phyloP scores from a whole-genome alignment of 2,888 invertebrate species.

The Calephelis perditalis region DNA sequence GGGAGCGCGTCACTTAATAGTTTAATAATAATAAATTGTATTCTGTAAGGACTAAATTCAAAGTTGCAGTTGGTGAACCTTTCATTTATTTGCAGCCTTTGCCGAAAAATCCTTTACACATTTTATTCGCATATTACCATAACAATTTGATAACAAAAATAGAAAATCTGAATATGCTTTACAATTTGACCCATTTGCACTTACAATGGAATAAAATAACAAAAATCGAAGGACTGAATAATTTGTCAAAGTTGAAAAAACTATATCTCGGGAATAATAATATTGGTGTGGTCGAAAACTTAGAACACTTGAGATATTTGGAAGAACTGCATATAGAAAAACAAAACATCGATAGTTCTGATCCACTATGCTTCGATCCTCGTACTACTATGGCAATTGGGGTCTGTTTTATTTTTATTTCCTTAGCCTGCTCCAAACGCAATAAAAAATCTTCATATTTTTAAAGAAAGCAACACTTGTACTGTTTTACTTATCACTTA shows the following conservation, averaged over 20 bases:
- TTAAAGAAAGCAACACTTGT: no score
- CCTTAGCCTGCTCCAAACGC: background rate
- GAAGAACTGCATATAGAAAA: slow-evolving; percentile 84
- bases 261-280: slow-evolving; percentile 85
- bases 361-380: slow-evolving; percentile 83
- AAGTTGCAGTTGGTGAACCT: no score
- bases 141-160: slow-evolving; percentile 88
- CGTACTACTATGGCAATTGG: slow-evolving; percentile 77
- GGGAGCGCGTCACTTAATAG: no score
- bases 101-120: slow-evolving; percentile 47
- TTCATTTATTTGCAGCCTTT: no score
- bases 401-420: slow-evolving; percentile 51
- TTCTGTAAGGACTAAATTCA: no score
- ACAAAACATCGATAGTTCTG: slow-evolving; percentile 76
- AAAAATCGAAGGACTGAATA: slow-evolving; percentile 82
- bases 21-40: no score
- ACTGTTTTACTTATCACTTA: no score
- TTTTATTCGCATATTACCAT: slow-evolving; percentile 85
- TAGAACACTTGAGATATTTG: slow-evolving; percentile 77
- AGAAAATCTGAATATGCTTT: slow-evolving; percentile 82
- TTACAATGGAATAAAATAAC: slow-evolving; percentile 87
- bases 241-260: slow-evolving; percentile 83
- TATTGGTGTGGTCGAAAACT: slow-evolving; percentile 83
- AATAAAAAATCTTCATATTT: no score
- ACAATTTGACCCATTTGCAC: slow-evolving; percentile 83